A percentile compares a stretch with the other conserved stretches of the same genome.
phyloP scores from a whole-genome alignment of 1,140 invertebrate species.

The Drosophila parabipectinata region DNA sequence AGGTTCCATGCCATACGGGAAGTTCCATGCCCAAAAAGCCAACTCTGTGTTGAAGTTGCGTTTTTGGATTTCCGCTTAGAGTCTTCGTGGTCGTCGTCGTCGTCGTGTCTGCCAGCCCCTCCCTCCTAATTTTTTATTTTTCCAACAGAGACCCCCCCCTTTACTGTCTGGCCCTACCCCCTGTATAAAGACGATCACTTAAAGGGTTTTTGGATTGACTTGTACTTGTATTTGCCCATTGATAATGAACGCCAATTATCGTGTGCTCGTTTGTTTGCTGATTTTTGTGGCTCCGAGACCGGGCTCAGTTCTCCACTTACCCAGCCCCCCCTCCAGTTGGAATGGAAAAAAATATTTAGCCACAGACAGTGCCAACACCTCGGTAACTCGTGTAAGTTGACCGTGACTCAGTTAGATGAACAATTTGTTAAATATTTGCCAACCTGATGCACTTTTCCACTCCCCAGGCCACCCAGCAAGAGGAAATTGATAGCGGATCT shows the following conservation, averaged over 20 bases:
- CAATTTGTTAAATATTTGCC: conserved; percentile 66
- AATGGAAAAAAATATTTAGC: background rate
- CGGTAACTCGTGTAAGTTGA: conserved; percentile 35
- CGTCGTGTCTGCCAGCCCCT: background rate
- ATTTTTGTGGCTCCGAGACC: background rate
- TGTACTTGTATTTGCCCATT: conserved; percentile 72
- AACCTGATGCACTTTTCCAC: conserved; percentile 51
- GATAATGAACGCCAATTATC: conserved; percentile 78
- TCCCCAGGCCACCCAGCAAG: background rate
- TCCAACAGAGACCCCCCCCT: too few relatives aligned
- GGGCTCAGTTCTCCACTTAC: too few relatives aligned
- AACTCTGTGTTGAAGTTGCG: background rate
- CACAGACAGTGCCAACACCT: conserved; percentile 2
- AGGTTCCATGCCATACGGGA: conserved; percentile 53
- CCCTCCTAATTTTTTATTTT: background rate
- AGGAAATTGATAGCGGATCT: conserved; percentile 8
- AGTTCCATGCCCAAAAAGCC: conserved; percentile 61
- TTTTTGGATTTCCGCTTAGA: conserved; percentile 15
- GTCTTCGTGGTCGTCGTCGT: background rate
- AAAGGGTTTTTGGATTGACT: conserved; percentile 70
- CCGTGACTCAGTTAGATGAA: conserved; percentile 71
- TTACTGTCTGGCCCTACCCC: background rate
- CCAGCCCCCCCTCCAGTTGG: background rate
- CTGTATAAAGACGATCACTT: conserved; percentile 47
- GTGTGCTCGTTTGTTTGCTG: conserved; percentile 61